A percentile compares a stretch with the other conserved stretches of the same genome.
phyloP scores from a whole-genome alignment of 2,113 vertebrate species.

The Salvator merianae region DNA sequence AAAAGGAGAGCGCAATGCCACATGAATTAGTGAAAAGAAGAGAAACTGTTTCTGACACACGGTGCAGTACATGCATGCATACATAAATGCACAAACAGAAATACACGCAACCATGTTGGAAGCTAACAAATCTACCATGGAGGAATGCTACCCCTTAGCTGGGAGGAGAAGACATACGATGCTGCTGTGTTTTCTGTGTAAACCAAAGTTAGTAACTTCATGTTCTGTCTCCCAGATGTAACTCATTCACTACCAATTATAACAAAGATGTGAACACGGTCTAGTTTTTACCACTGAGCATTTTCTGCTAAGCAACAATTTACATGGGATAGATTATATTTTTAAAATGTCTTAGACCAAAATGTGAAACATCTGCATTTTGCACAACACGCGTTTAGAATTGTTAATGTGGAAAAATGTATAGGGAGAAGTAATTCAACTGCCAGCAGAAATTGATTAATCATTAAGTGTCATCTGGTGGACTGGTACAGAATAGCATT shows the following conservation, averaged over 20 bases:
- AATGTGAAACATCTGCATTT: conserved; percentile 8
- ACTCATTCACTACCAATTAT: not conserved
- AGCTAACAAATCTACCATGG: not conserved
- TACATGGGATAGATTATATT: conserved; percentile 8
- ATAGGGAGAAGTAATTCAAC: conserved; percentile 1
- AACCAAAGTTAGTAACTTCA: not conserved
- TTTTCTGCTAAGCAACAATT: conserved; percentile 24
- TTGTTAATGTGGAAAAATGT: conserved; percentile 17
- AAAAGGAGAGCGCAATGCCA: too few relatives aligned
- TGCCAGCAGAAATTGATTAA: conserved; percentile 24
- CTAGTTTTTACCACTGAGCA: not conserved
- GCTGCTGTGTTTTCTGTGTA: not conserved
- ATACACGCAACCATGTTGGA: not conserved
- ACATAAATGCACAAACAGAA: too few relatives aligned
- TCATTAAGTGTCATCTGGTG: conserved; percentile 70
- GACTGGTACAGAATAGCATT: conserved; percentile 64
- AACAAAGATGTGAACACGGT: not conserved
- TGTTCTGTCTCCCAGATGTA: not conserved
- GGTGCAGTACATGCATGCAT: too few relatives aligned
- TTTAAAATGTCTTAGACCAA: not conserved
- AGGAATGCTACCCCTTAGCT: not conserved
- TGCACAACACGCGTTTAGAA: not conserved
- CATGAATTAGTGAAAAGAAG: too few relatives aligned
- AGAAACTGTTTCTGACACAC: too few relatives aligned
- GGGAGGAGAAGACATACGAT: not conserved